These are phyloP conservation scores for Mastigias papua DNA, from an alignment of 30 jellyfish, hydroid and myxozoan genomes.

Conservation along the genomic window DNA sequence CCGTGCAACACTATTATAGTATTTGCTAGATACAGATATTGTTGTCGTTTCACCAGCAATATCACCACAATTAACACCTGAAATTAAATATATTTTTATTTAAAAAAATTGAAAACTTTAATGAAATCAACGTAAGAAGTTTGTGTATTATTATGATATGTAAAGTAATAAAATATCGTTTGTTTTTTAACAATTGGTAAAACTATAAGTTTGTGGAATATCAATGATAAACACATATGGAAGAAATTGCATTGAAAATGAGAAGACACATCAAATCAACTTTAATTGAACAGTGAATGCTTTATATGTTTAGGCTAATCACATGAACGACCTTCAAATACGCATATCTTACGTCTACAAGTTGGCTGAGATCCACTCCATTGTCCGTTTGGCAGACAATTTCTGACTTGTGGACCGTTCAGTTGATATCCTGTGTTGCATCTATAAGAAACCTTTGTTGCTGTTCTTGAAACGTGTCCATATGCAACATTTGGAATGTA, in stretches of 20 bases:
- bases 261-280: not conserved
- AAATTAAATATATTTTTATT: too few species aligned
- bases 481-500: slow-evolving; percentile 37
- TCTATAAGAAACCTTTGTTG: slow-evolving; percentile 53
- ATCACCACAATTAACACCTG: slow-evolving; percentile 79
- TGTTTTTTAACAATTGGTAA: too few species aligned
- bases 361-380: slow-evolving; percentile 94
- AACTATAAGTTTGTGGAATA: too few species aligned
- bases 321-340: not conserved
- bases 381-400: slow-evolving; percentile 83
- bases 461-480: slow-evolving; percentile 48
- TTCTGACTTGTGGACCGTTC: slow-evolving; percentile 75
- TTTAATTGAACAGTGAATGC: not conserved
- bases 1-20: slow-evolving; percentile 54
- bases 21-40: slow-evolving; percentile 39
- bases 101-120: too few species aligned
- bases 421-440: slow-evolving; percentile 85
- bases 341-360: slow-evolving; percentile 76
- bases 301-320: too few species aligned
- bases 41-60: slow-evolving; percentile 70
- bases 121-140: too few species aligned
- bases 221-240: too few species aligned
- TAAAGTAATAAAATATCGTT: too few species aligned
- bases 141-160: too few species aligned
- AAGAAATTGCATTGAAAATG: too few species aligned